Conservation (phyloP, 2,888 invertebrate genomes). For the Chironomus tentans region DNA sequence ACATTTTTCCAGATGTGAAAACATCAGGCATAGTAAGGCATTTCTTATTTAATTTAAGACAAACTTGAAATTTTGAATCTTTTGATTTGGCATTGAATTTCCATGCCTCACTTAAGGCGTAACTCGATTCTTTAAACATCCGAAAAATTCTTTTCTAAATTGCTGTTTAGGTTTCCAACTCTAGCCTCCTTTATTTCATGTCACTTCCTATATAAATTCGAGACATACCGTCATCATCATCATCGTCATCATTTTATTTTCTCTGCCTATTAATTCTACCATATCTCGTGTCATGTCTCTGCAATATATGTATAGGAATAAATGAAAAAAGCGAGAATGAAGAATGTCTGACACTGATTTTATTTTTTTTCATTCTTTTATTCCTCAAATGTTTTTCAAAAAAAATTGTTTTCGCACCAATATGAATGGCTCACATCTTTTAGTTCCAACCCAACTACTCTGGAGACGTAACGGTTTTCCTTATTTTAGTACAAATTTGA, state of each 20-base stretch:
- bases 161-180: background rate
- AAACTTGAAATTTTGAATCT: too few species aligned
- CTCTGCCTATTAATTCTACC: background rate
- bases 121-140: too few species aligned
- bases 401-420: background rate
- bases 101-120: background rate
- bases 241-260: background rate
- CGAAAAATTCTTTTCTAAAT: background rate
- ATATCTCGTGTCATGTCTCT: background rate
- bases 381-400: background rate
- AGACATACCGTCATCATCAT: background rate
- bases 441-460: too few species aligned
- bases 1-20: too few species aligned
- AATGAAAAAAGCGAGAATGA: background rate
- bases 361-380: background rate
- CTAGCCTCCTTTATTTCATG: too few species aligned
- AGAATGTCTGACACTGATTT: background rate
- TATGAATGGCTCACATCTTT: too few species aligned
- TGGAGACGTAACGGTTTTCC: too few species aligned
- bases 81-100: too few species aligned
- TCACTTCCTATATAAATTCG: background rate
- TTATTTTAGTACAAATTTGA: too few species aligned
- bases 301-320: background rate
- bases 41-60: too few species aligned
- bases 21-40: too few species aligned